Evolutionary conservation across 1,140 invertebrate species (phyloP), one percentile per base, ranked within the genome.

Genomic region (Arion vulgaris): DNA sequence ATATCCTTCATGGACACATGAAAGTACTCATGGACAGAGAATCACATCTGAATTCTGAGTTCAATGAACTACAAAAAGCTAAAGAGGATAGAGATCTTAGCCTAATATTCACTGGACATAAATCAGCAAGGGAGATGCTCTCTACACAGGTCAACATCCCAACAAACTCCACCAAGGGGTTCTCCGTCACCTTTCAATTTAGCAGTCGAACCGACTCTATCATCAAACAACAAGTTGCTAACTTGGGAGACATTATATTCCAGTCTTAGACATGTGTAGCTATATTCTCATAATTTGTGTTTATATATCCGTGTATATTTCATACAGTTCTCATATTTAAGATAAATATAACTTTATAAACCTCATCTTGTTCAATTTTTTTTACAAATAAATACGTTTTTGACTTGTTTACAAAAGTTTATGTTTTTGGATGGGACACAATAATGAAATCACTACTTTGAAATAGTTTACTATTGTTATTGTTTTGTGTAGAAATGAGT

Each of bases 141-240:
- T 80, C 77, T 36, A 81, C 83, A 17, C 83, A 88, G 76, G 87
- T 89, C 11, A 49, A 87, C 26, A 86, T 90, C 7, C 88, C 87
- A 11, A 86, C 83, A 15, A 83, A 88, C 36, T 87, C 86, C 15
- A 86, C 86, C 23, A 85, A 87, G 80, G 87, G 88, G 57, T 90
- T 90, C 78, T 86, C 87, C 17, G 88, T 90, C n/a, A 88, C 87
- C 45, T 90, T 90, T 51, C 87, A 89, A 83, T 90, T 89, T 71
- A 89, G 87, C 78, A 87, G 87, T 38, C 82, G 88, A n/a, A 82
- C 87, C 32, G 88, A 90, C 78, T 81, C 86, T 39, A 83, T 78
- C 41, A 85, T 90, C 23, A 80, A 88, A 36, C 82, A 86, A 69
- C 85, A 86, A 62, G 85, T 90, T 34, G 81, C 76, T 49, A 87